Base-by-base conservation (phyloP, 2,797 vertebrate genomes). In the Melopsittacus undulatus region DNA sequence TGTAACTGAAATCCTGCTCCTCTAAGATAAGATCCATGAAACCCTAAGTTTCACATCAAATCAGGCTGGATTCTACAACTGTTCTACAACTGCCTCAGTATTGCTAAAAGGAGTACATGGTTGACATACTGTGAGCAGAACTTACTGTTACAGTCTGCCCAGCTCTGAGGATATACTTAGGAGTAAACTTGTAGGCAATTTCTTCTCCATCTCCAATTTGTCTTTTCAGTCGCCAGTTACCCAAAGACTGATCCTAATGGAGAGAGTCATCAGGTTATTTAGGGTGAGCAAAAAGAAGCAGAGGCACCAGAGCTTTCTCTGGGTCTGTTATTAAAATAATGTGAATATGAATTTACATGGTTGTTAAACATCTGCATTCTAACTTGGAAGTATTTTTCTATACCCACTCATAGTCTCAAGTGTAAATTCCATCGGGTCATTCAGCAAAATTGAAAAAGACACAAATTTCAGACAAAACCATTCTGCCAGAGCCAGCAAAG, bases 141-240 rank as follows among this genome's bases (percentile, higher is more conserved):
- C 98, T 98, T 97, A 99, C 99, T 91, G 98, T 99, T 68, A 99
- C 99, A 0, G 98, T 98, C 97, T 99, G 99, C 48, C 99, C 99
- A 9, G 99, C 99, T 89, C 99, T 99, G 38, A 99, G 98, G 85
- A 99, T 97, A 86, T 98, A 99, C 93, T 99, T 99, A 7, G 99
- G 99, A 13, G 99, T 99, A 94, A 99, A 99, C 96, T 99, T 99
- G 97, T 99, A 99, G 82, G 98, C 80, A 8, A 99, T 97, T 97
- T 99, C 99, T 0, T 99, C 98, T 40, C 95, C 98, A 5, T 98
- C 97, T 27, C 98, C 98, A 68, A 99, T 97, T 92, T 98, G 98
- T 88, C 99, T 98, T 95, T 98, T 99, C 96, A 99, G 97, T 88
- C 98, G 98, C 99, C 99, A 99, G 97, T 98, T 99, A 16, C 99